These are phyloP conservation scores for Exephanes ischioxanthus DNA, from an alignment of 2,888 invertebrate genomes.

Conservation along the genomic window DNA sequence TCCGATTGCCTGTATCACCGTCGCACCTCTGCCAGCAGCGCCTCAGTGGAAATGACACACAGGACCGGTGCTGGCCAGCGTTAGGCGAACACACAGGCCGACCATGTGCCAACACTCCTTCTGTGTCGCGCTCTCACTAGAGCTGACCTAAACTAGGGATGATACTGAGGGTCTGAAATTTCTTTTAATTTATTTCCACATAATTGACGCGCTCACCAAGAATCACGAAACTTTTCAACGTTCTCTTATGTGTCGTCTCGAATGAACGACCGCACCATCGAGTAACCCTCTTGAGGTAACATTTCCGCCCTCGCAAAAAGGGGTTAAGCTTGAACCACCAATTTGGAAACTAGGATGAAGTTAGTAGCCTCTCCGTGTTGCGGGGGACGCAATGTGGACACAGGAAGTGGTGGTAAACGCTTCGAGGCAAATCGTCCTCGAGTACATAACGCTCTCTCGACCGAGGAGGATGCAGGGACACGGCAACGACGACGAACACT, in stretches of 20 bases:
- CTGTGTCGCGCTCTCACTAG: too few species aligned
- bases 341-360: constrained; percentile 38
- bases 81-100: too few species aligned
- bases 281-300: not conserved
- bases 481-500: constrained; percentile 28
- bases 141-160: too few species aligned
- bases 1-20: too few species aligned
- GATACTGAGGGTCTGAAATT: too few species aligned
- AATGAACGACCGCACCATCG: not conserved
- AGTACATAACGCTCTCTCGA: constrained; percentile 21
- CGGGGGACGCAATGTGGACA: not conserved
- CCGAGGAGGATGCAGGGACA: not conserved
- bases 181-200: not conserved
- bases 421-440: constrained; percentile 29
- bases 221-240: not conserved
- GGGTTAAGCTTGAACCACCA: not conserved
- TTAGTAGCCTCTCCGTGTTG: constrained; percentile 1
- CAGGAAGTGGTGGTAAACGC: constrained; percentile 30
- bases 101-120: too few species aligned
- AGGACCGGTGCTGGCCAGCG: too few species aligned
- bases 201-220: not conserved
- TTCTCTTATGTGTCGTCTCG: not conserved
- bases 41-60: too few species aligned
- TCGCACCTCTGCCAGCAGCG: too few species aligned
- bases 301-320: not conserved